Percentiles rank a stretch among this genome's conserved stretches.
Conservation (phyloP, 2,797 vertebrate species). For the Pseudochirops cupreus region DNA sequence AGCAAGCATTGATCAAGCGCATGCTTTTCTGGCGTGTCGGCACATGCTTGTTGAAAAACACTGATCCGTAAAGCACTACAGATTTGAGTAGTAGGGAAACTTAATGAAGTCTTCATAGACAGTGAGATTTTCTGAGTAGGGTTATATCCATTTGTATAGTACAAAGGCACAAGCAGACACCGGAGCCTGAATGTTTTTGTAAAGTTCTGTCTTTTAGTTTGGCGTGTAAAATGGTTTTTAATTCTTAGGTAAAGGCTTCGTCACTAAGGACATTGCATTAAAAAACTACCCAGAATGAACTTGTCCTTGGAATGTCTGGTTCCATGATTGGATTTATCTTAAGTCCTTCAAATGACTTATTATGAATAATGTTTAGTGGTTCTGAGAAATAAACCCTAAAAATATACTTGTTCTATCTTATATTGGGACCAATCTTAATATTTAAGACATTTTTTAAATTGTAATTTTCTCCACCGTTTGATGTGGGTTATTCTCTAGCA, state of each 20-base stretch:
- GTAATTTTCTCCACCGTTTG: constrained; percentile 4
- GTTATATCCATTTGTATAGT: background rate
- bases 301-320: background rate
- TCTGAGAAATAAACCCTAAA: background rate
- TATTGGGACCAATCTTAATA: constrained; percentile 49
- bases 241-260: background rate
- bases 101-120: background rate
- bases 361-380: background rate
- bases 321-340: background rate
- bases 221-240: background rate
- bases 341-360: background rate
- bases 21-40: background rate
- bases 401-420: background rate
- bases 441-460: background rate
- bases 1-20: background rate
- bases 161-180: background rate
- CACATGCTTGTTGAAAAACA: background rate
- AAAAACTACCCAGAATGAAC: background rate
- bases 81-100: background rate
- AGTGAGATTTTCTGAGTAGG: background rate
- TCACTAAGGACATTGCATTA: background rate
- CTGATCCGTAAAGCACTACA: background rate
- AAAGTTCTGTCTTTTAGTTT: background rate
- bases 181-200: background rate
- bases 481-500: background rate